Conservation (phyloP, 2,113 vertebrate species). For the Lophura nycthemera region DNA sequence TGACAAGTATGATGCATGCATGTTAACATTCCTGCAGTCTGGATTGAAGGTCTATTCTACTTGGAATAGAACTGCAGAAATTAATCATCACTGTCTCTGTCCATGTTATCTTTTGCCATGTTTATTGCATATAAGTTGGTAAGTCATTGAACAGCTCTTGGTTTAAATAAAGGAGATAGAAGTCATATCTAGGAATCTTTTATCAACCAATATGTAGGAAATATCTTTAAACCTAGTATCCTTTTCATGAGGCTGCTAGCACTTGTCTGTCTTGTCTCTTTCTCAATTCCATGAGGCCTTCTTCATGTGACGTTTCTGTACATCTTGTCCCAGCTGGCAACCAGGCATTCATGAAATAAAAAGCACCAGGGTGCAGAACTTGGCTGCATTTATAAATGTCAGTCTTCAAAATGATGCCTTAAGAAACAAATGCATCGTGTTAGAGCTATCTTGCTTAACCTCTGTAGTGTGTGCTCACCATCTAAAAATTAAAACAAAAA, state of each 20-base stretch:
- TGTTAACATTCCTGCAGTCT: background rate
- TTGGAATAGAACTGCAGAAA: background rate
- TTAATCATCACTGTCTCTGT: background rate
- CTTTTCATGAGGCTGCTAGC: background rate
- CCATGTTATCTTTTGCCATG: fast-evolving
- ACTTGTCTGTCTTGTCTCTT: background rate
- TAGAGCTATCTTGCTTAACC: background rate
- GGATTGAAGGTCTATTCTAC: background rate
- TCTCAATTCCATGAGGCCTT: background rate
- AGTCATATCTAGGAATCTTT: background rate
- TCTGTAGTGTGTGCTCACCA: background rate
- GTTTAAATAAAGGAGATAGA: background rate
- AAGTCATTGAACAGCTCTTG: background rate
- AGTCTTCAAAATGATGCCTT: background rate
- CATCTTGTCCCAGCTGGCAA: background rate
- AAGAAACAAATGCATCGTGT: background rate
- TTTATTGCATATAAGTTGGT: background rate
- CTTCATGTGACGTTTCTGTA: background rate
- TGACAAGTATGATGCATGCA: background rate
- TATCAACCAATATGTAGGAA: background rate
- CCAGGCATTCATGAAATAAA: background rate
- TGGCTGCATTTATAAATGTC: background rate
- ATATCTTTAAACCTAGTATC: background rate
- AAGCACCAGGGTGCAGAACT: background rate
- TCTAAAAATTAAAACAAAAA: background rate